phyloP scores from a whole-genome alignment of 2,797 vertebrate species.

The Ispidina picta region DNA sequence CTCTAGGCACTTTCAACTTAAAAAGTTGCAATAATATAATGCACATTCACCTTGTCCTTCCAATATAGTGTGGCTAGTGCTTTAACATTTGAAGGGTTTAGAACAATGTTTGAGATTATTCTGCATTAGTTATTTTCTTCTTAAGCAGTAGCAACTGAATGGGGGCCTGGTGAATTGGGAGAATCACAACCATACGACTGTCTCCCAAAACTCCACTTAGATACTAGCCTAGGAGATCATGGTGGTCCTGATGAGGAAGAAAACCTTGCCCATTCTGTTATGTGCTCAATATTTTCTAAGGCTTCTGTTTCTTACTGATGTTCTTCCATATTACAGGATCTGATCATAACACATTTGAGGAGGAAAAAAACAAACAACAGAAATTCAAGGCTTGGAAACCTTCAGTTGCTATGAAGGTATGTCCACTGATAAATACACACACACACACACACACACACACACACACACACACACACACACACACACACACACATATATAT shows the following conservation, averaged over 20 bases:
- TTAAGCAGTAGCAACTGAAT: background rate
- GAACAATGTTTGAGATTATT: background rate
- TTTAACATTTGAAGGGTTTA: background rate
- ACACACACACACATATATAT: background rate
- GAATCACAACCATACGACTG: too few species aligned
- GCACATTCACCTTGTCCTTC: slow-evolving; percentile 4
- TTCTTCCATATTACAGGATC: background rate
- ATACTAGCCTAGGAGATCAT: background rate
- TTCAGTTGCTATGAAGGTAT: background rate
- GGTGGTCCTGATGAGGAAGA: background rate
- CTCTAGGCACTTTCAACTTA: background rate
- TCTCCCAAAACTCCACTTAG: background rate
- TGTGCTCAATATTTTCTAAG: background rate
- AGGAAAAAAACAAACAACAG: background rate
- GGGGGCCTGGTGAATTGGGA: too few species aligned
- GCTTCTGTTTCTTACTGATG: background rate
- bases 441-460: too few species aligned
- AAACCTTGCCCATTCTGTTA: background rate
- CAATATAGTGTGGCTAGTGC: background rate
- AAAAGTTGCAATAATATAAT: slow-evolving; percentile 6
- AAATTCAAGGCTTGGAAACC: background rate
- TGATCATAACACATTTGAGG: background rate
- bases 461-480: too few species aligned
- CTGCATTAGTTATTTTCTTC: background rate
- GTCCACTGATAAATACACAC: background rate